phyloP scores from a whole-genome alignment of 2,797 vertebrate species.

The Acipenser transmontanus region DNA sequence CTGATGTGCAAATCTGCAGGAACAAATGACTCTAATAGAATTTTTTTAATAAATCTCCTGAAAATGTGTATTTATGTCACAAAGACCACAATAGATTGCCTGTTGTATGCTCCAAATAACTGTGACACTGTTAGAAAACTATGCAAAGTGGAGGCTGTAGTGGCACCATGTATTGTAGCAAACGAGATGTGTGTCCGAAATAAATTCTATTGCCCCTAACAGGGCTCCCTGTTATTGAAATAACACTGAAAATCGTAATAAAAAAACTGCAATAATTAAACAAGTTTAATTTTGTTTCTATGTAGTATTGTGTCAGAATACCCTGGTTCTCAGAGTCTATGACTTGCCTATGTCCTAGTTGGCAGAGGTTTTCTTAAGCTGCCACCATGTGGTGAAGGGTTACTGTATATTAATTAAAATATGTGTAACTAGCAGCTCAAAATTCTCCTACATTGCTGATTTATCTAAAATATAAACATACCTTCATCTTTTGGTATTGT shows the following conservation, averaged over 20 bases:
- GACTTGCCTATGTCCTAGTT: neutral
- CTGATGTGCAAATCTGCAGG: too few relatives aligned
- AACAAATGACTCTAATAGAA: too few relatives aligned
- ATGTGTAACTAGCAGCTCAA: conserved; percentile 10
- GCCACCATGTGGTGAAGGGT: conserved; percentile 14
- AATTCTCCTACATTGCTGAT: neutral
- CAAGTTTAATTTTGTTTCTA: too few relatives aligned
- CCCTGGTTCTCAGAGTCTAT: neutral
- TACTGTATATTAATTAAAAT: conserved; percentile 5
- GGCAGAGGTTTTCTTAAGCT: conserved; percentile 1
- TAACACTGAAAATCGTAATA: too few relatives aligned
- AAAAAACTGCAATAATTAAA: too few relatives aligned
- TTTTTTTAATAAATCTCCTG: too few relatives aligned
- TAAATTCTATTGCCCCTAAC: too few relatives aligned
- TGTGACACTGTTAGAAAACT: conserved; percentile 51
- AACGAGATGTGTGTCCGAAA: too few relatives aligned
- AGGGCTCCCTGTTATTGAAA: too few relatives aligned
- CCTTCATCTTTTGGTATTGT: too few relatives aligned
- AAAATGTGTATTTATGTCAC: neutral
- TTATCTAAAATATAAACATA: too few relatives aligned
- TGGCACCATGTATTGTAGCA: conserved; percentile 36
- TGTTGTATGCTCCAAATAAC: conserved; percentile 49
- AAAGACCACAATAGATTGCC: conserved; percentile 57
- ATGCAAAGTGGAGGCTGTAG: conserved; percentile 55
- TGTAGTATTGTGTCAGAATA: too few relatives aligned